phyloP scores from a whole-genome alignment of 2,797 vertebrate species.

The Ctenopoma kingsleyae region DNA sequence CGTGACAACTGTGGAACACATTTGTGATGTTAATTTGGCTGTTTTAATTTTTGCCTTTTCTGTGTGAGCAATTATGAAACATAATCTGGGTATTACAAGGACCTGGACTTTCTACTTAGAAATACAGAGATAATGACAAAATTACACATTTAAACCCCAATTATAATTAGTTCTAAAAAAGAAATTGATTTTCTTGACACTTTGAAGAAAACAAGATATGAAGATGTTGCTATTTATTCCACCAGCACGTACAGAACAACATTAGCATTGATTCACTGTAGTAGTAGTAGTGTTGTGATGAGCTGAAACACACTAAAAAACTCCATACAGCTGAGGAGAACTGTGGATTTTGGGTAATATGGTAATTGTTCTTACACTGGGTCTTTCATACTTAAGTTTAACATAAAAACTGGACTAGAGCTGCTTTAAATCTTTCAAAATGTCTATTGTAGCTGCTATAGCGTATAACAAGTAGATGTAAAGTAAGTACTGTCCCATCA shows the following conservation, averaged over 20 bases:
- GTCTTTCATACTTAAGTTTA: background rate
- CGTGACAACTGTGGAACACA: background rate
- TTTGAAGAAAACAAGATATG: background rate
- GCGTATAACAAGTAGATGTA: background rate
- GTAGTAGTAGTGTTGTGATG: background rate
- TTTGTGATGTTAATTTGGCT: background rate
- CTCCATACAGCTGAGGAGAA: background rate
- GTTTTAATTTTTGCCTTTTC: slow-evolving; percentile 5
- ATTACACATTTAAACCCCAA: background rate
- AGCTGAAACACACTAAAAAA: background rate
- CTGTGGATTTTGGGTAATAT: background rate
- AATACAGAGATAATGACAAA: background rate
- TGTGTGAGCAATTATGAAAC: background rate
- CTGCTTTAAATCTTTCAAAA: background rate
- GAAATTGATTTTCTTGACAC: background rate
- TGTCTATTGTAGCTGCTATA: background rate
- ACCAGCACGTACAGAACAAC: background rate
- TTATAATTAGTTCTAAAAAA: background rate
- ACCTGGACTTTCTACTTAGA: background rate
- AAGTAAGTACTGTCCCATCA: background rate
- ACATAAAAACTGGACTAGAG: background rate
- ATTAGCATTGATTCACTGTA: background rate
- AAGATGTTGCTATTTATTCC: background rate
- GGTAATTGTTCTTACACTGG: background rate
- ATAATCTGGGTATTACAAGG: background rate